Percentiles rank a stretch among this genome's conserved stretches.
Evolutionary conservation across 2,888 invertebrate genomes (phyloP).

Genomic region (Scelioninae gen. 1): DNA sequence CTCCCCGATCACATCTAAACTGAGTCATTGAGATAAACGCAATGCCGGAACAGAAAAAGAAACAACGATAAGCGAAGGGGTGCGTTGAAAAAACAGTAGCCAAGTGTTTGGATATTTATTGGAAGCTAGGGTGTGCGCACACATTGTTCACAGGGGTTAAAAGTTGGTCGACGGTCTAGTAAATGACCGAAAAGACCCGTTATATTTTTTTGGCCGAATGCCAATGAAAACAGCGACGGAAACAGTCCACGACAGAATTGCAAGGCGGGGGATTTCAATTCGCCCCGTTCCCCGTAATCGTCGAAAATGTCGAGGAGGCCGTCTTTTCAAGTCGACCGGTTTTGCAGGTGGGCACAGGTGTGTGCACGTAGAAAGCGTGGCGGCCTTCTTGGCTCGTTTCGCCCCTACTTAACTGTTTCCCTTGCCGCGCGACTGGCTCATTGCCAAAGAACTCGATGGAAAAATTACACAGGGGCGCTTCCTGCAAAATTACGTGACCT

Average conservation of each 20-base stretch:
- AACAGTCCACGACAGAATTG: slow-evolving; percentile 49
- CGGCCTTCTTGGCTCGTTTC: slow-evolving; percentile 46
- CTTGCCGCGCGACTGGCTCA: slow-evolving; percentile 71
- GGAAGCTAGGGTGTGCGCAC: slow-evolving; percentile 53
- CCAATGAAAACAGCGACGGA: slow-evolving; percentile 78
- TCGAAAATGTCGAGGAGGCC: slow-evolving; percentile 78
- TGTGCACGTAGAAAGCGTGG: slow-evolving; percentile 12
- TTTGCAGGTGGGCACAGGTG: slow-evolving; percentile 56
- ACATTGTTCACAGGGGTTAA: slow-evolving; percentile 29
- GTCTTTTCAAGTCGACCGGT: slow-evolving; percentile 40
- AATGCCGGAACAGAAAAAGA: background rate
- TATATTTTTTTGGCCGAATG: slow-evolving; percentile 79
- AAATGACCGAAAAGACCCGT: slow-evolving; percentile 64
- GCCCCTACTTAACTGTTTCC: slow-evolving; percentile 49
- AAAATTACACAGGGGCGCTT: slow-evolving; percentile 74
- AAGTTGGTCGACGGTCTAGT: slow-evolving; percentile 42
- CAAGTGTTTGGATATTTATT: slow-evolving; percentile 83
- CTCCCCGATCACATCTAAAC: no score
- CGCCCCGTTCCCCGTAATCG: slow-evolving; percentile 79
- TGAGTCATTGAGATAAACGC: background rate
- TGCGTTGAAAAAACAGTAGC: slow-evolving; percentile 78
- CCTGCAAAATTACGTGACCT: slow-evolving; percentile 75
- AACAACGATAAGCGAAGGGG: slow-evolving; percentile 58
- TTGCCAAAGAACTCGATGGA: slow-evolving; percentile 75
- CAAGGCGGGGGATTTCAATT: background rate